These are phyloP conservation scores for Cassiopea andromeda DNA, from an alignment of 30 jellyfish, hydroid and myxozoan genomes.

Conservation along the genomic window DNA sequence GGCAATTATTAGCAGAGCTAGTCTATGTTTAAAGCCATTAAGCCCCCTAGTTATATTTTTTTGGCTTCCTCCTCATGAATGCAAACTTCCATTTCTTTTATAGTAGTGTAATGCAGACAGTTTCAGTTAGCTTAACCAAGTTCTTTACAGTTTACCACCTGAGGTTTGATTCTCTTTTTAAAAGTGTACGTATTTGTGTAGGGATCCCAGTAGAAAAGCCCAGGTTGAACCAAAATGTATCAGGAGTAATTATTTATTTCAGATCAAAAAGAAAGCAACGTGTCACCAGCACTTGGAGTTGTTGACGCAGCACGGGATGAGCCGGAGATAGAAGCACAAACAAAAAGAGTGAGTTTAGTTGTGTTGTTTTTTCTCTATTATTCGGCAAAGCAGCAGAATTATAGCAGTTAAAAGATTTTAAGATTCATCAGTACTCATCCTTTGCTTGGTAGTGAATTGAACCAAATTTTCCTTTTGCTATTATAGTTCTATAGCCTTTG, in stretches of 20 bases:
- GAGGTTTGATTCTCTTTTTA: no score
- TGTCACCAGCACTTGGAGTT: conserved; percentile 5
- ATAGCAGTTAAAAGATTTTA: no score
- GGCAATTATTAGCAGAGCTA: no score
- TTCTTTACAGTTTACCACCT: no score
- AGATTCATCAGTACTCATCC: no score
- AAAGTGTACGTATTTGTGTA: no score
- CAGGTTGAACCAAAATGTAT: background rate
- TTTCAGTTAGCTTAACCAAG: no score
- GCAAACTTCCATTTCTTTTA: background rate
- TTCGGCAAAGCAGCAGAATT: background rate
- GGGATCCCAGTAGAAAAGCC: no score
- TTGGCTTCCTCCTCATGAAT: background rate
- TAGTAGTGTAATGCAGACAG: background rate
- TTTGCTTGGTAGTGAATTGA: no score
- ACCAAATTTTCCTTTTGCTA: no score
- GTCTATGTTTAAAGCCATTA: no score
- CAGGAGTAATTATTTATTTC: background rate
- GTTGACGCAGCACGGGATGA: background rate
- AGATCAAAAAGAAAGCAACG: background rate
- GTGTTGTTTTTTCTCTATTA: background rate
- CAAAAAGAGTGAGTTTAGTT: conserved; percentile 6
- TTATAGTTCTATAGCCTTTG: no score
- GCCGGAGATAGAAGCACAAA: background rate
- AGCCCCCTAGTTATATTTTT: background rate